Percentiles rank a stretch among this genome's conserved stretches.
These are phyloP conservation scores for Antitype chi DNA, from an alignment of 2,888 invertebrate genomes.

Conservation along the genomic window DNA sequence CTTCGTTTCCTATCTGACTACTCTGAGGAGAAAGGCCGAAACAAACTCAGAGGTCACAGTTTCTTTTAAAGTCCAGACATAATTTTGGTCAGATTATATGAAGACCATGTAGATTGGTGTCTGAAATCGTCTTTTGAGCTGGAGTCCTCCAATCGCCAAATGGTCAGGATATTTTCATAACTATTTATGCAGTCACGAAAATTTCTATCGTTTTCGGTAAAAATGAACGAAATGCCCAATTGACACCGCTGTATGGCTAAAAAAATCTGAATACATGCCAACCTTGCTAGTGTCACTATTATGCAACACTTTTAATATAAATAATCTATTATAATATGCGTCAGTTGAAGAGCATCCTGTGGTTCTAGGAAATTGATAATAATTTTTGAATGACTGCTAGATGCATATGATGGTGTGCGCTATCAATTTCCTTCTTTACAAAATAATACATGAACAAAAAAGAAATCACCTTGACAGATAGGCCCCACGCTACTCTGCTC, in stretches of 20 bases:
- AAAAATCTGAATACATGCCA: neutral
- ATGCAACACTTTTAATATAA: neutral
- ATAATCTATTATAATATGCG: neutral
- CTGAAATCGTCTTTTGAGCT: too few species aligned
- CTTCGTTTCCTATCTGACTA: too few species aligned
- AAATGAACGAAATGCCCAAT: neutral
- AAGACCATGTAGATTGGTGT: too few species aligned
- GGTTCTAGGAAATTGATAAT: conserved; percentile 20
- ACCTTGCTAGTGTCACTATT: neutral
- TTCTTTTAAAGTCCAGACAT: too few species aligned
- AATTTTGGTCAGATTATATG: too few species aligned
- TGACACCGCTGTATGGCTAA: neutral
- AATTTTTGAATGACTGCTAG: conserved; percentile 2
- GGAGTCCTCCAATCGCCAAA: too few species aligned
- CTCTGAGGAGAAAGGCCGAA: too few species aligned
- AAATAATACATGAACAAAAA: neutral
- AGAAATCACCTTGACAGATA: neutral
- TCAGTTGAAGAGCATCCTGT: conserved; percentile 10
- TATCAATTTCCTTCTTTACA: conserved; percentile 10
- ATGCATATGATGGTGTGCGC: neutral
- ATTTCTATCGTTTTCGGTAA: too few species aligned
- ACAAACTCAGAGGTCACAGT: too few species aligned
- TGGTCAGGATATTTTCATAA: too few species aligned
- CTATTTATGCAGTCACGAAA: too few species aligned
- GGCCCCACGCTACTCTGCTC: neutral